A percentile compares a stretch with the other conserved stretches of the same genome.
These are phyloP conservation scores for Drosophila yakuba DNA, from an alignment of 1,140 invertebrate genomes.

Conservation along the genomic window DNA sequence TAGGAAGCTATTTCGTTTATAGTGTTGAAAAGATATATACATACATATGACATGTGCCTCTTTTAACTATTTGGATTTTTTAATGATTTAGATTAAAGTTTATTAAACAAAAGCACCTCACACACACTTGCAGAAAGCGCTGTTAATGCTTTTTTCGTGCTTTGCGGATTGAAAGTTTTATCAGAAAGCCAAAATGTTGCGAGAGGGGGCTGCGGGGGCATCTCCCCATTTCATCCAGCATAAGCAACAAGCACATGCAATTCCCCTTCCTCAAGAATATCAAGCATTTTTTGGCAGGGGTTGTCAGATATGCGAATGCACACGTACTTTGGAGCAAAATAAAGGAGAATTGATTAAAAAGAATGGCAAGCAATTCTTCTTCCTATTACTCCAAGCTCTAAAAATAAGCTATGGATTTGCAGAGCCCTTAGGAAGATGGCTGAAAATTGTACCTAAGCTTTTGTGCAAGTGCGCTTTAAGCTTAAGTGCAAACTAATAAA, in stretches of 20 bases:
- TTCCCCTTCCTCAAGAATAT: conserved; percentile 4
- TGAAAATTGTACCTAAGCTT: conserved; percentile 51
- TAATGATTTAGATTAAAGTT: conserved; percentile 15
- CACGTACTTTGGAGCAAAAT: too few relatives aligned
- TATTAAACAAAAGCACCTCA: conserved; percentile 52
- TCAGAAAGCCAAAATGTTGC: conserved; percentile 50
- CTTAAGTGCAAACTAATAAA: conserved; percentile 44
- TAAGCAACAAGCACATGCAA: conserved; percentile 12
- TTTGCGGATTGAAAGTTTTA: conserved; percentile 75
- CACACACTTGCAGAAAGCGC: conserved; percentile 55
- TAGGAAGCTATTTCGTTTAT: too few relatives aligned
- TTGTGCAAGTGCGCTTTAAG: conserved; percentile 69
- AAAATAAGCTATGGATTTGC: conserved; percentile 44
- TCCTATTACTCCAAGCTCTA: conserved; percentile 22
- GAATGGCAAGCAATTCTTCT: background rate
- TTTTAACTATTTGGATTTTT: background rate
- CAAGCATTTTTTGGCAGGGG: conserved; percentile 2
- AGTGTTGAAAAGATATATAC: too few relatives aligned
- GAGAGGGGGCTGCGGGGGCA: background rate
- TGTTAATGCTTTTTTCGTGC: conserved; percentile 73
- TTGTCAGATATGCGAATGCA: too few relatives aligned
- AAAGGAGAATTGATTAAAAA: conserved; percentile 1
- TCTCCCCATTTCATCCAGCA: background rate
- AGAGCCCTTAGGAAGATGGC: conserved; percentile 22
- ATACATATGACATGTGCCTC: too few relatives aligned